A percentile compares a stretch with the other conserved stretches of the same genome.
Conservation (phyloP, 2,113 vertebrate genomes). For the Paracanthobrama guichenoti region DNA sequence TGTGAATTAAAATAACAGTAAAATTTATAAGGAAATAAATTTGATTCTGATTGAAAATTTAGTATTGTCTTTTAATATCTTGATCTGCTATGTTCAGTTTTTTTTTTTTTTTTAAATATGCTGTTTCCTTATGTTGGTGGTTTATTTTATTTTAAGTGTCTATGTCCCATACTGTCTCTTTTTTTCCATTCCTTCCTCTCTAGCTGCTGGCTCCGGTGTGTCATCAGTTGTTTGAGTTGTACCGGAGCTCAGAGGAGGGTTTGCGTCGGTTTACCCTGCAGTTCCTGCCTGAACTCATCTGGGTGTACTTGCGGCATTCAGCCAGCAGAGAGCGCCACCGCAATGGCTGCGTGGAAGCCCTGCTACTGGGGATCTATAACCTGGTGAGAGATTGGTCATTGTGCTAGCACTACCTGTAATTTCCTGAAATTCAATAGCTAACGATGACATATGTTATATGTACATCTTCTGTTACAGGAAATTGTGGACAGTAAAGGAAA, state of each 20-base stretch:
- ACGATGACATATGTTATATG: neutral
- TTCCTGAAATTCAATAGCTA: neutral
- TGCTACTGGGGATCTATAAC: conserved; percentile 97
- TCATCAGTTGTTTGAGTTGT: conserved; percentile 97
- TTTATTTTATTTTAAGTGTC: neutral
- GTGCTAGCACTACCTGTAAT: neutral
- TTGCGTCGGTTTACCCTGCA: conserved; percentile 95
- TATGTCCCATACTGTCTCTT: neutral
- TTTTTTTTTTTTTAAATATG: neutral
- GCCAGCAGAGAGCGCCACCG: conserved; percentile 94
- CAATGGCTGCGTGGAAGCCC: conserved; percentile 94
- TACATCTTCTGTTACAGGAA: conserved; percentile 80
- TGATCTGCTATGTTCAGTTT: neutral
- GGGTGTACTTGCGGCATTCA: conserved; percentile 90
- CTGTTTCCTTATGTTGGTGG: neutral
- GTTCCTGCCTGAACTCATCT: conserved; percentile 95
- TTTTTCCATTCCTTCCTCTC: neutral
- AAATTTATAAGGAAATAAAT: neutral
- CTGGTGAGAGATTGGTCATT: conserved; percentile 78
- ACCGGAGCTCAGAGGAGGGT: conserved; percentile 91
- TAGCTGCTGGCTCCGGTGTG: conserved; percentile 98
- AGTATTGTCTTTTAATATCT: neutral
- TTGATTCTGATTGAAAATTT: neutral
- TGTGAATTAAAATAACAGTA: neutral
- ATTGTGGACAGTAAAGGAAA: conserved; percentile 99